phyloP scores from a whole-genome alignment of 2,888 invertebrate species.

The Tachina grossa region DNA sequence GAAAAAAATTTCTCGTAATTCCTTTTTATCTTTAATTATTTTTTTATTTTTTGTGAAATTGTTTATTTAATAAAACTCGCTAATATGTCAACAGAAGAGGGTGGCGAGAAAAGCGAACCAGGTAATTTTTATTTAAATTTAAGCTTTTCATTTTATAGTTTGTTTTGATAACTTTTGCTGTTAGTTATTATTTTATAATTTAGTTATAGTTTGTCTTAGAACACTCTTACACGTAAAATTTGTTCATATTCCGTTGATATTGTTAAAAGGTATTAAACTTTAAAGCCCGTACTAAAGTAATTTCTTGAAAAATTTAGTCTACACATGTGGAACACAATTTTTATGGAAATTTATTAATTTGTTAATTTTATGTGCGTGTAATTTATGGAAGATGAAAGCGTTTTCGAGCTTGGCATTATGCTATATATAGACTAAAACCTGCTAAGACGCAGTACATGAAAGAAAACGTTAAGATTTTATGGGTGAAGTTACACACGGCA shows the following conservation, averaged over 20 bases:
- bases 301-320: too few relatives aligned
- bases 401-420: too few relatives aligned
- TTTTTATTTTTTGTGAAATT: constrained; percentile 68
- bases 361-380: too few relatives aligned
- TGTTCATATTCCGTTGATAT: constrained; percentile 18
- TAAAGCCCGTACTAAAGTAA: constrained; percentile 4
- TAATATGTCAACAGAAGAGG: constrained; percentile 74
- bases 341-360: too few relatives aligned
- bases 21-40: constrained; percentile 66
- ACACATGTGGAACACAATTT: too few relatives aligned
- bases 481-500: too few relatives aligned
- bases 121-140: constrained; percentile 73
- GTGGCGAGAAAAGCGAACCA: constrained; percentile 76
- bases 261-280: constrained; percentile 31
- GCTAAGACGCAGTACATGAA: too few relatives aligned
- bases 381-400: too few relatives aligned
- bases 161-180: constrained; percentile 33
- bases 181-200: constrained; percentile 16
- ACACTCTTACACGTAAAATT: constrained; percentile 2
- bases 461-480: too few relatives aligned
- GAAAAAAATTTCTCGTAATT: constrained; percentile 57
- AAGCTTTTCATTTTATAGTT: constrained; percentile 44
- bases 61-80: constrained; percentile 69
- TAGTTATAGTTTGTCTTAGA: constrained; percentile 34
- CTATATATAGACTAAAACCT: too few relatives aligned